Base-by-base conservation (phyloP, 1,140 invertebrate genomes). In the Drosophila parvula region DNA sequence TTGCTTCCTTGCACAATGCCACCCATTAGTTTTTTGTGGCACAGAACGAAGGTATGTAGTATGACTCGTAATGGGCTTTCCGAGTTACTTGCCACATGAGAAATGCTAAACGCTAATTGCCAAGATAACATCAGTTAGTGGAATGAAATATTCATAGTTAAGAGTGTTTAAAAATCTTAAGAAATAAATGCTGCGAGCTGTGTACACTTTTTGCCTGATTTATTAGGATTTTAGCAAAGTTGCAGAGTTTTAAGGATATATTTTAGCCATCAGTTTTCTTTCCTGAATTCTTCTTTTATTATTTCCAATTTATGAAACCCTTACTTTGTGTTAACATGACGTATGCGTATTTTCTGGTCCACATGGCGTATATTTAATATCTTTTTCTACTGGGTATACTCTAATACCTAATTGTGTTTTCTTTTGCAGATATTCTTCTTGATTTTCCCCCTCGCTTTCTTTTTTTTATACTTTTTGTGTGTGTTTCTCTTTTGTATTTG, bases 1-100 rank as follows among this genome's bases (percentile, higher is more conserved):
- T 48, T 61, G 43, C 43, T 22, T 22, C 22, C 22, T 22, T 22
- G 32, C 38, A 51, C 22, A 51, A 51, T 41, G 53, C 5, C 40
- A 43, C 48, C 38, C 48, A 32, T 51, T 48, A 47, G 68, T 44
- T 43, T 38, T 43, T n/a, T n/a, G 8, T 6, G 51, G 7, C 18
- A 6, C 38, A 34, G 14, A 2, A 28, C 38, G 18, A 43, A 10
- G 40, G 43, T 12, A 22, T 55, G 18, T 16, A 32, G n/a, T 27
- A 53, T 55, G 10, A 27, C 1, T n/a, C 36, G 5, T n/a, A 22
- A 55, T 14, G 16, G 12, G 16, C 1, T 3, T n/a, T 34, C 32
- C 5, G n/a, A 32, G 18, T 45, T 45, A 11, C 18, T 22, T 18
- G 18, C 6, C 22, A 32, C 16, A n/a, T 27, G 12, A 10, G 34